Evolutionary conservation across 2,888 invertebrate genomes (phyloP), one percentile per base, ranked within the genome.

Genomic region (Pseudococcus viburni): DNA sequence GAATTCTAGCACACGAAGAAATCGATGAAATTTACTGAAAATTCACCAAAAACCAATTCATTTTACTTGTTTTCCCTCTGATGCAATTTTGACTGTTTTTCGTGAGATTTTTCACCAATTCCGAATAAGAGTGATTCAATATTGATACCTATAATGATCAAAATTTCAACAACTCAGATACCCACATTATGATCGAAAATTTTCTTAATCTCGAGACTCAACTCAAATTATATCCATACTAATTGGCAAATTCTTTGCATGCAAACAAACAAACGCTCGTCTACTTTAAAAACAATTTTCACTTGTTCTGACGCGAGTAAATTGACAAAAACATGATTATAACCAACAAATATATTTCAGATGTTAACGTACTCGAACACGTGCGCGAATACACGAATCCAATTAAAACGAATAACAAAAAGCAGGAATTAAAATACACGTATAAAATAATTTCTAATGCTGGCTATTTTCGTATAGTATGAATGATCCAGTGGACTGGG

Each of bases 381-480:
- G 68, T 73, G 26, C 26, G 68, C 68, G 68, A 33, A 73, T 33
- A 73, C 68, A 73, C 68, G 68, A 73, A 73, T 26, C 68, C 68
- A 73, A 73, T 73, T 73, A 73, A 73, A 73, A 73, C 33, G 68
- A 73, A 73, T 59, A 59, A 5, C 59, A 59, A 59, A 59, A 33
- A 33, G 26, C 26, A 33, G 26, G 26, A 33, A 33, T 33, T 33
- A 59, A n/a, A 59, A 59, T 59, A 8, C 19, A 59, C 19, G 5
- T 19, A 59, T 59, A 19, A 59, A 59, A 59, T 59, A 33, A 73
- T 26, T 33, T 26, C 68, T 26, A 73, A 73, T 33, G 26, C 26
- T 73, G 68, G 68, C 68, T 33, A 73, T 26, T 73, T 26, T 73
- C 12, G 68, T 59, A 64, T 9, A 19, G 7, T 33, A 26, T 73